Conservation (phyloP, 2,888 invertebrate species). For the Beris chalybata region DNA sequence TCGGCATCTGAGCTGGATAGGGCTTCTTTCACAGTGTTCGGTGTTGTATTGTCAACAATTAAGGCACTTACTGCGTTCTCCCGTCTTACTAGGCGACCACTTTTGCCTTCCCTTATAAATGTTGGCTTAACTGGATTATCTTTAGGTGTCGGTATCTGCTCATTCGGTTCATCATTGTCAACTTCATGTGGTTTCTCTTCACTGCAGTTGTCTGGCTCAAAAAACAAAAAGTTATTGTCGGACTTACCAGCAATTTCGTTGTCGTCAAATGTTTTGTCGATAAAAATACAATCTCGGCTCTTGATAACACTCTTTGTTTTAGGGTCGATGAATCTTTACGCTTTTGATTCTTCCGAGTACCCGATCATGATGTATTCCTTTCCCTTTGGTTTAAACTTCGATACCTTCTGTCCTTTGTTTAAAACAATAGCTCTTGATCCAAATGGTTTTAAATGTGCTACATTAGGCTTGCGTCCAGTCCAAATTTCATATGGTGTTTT, state of each 20-base stretch:
- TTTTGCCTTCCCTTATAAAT: too few species aligned
- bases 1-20: too few species aligned
- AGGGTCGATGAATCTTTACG: neutral
- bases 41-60: too few species aligned
- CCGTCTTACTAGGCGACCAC: too few species aligned
- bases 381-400: neutral
- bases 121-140: too few species aligned
- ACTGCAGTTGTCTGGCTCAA: too few species aligned
- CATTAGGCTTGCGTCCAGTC: conserved; percentile 37
- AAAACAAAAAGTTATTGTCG: neutral
- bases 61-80: too few species aligned
- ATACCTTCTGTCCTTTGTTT: conserved; percentile 30
- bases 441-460: conserved; percentile 39
- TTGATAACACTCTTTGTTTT: neutral
- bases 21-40: too few species aligned
- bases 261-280: too few species aligned
- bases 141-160: too few species aligned
- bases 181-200: neutral
- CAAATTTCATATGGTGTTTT: conserved; percentile 42
- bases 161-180: neutral
- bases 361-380: neutral
- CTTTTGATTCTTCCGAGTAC: conserved; percentile 22
- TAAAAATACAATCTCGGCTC: neutral
- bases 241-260: neutral
- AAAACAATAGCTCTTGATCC: conserved; percentile 37